phyloP scores from a whole-genome alignment of 2,797 vertebrate genomes.

The Psittacula echo region DNA sequence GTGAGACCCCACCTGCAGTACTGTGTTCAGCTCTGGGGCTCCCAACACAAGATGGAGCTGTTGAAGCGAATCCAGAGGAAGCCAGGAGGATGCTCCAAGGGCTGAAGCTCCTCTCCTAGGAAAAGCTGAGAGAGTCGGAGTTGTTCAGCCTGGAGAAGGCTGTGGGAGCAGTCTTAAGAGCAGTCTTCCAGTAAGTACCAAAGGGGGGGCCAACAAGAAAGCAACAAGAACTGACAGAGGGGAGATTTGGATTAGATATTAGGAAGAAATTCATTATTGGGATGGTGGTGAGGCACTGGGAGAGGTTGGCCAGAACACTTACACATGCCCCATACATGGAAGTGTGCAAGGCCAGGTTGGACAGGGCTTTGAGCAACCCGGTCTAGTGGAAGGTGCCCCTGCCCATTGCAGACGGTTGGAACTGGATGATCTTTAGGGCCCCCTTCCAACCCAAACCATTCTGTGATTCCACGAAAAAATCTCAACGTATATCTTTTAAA shows the following conservation, averaged over 20 bases:
- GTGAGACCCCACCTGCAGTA: background rate
- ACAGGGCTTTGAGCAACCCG: background rate
- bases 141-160: background rate
- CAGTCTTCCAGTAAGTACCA: background rate
- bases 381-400: background rate
- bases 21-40: background rate
- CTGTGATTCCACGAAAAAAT: slow-evolving; percentile 12
- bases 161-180: background rate
- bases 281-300: background rate
- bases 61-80: background rate
- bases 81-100: background rate
- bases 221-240: background rate
- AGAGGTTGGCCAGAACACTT: background rate
- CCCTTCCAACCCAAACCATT: background rate
- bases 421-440: background rate
- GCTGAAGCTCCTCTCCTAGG: background rate
- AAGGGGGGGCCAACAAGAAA: background rate
- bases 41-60: background rate
- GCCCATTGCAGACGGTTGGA: background rate
- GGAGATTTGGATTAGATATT: background rate
- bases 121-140: background rate
- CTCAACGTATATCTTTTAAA: slow-evolving; percentile 42
- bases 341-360: background rate
- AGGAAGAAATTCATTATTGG: background rate
- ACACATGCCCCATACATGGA: background rate